Evolutionary conservation across 2,888 invertebrate species (phyloP).

Genomic region (Eutolmus rufibarbis): DNA sequence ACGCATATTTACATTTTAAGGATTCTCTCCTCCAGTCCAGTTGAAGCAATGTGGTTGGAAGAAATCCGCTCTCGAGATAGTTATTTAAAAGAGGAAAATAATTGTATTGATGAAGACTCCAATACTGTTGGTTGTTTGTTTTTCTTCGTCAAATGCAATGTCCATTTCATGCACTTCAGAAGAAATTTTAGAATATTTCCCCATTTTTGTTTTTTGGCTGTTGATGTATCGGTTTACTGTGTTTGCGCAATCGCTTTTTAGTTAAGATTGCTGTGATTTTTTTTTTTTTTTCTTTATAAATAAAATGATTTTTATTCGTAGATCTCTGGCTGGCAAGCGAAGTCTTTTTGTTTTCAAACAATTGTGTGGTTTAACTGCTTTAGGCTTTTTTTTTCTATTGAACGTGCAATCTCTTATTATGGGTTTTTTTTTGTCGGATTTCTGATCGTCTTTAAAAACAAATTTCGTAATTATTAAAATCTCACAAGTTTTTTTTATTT

Average conservation of each 20-base stretch:
- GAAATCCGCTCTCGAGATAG: background rate
- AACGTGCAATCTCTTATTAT: background rate
- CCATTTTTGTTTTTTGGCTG: background rate
- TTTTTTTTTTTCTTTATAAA: background rate
- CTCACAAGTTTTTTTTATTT: constrained; percentile 8
- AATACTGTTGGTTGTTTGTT: background rate
- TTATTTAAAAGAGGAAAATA: background rate
- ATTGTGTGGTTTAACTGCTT: background rate
- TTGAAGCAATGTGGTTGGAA: background rate
- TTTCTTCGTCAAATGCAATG: background rate
- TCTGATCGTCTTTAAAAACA: background rate
- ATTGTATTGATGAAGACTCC: background rate
- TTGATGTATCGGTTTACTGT: background rate
- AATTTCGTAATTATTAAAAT: constrained; percentile 9
- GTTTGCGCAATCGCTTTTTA: background rate
- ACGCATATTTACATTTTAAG: background rate
- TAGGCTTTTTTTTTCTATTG: background rate
- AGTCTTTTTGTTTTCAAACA: background rate
- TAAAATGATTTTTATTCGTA: background rate
- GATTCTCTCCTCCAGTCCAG: background rate
- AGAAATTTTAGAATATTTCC: background rate
- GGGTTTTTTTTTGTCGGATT: background rate
- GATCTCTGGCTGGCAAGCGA: background rate
- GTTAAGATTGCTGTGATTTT: background rate
- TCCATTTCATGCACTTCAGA: background rate